A percentile compares a stretch with the other conserved stretches of the same genome.
phyloP scores from a whole-genome alignment of 2,888 invertebrate species.

The Sycophila texana region DNA sequence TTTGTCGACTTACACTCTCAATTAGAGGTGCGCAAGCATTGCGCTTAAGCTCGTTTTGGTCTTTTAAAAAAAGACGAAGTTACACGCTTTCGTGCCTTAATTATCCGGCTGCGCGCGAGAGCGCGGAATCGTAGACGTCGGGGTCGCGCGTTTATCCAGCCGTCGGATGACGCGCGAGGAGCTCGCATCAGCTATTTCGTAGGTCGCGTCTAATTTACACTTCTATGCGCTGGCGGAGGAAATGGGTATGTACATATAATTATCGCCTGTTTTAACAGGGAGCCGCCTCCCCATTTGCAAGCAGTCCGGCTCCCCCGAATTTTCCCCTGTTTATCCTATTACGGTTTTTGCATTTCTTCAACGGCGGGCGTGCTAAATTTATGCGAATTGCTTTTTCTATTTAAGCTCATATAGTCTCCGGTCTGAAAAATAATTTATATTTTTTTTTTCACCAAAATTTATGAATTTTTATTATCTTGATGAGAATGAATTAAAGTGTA shows the following conservation, averaged over 20 bases:
- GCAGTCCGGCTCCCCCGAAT: background rate
- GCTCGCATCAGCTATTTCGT: conserved; percentile 18
- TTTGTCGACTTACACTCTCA: no score
- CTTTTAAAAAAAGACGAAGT: background rate
- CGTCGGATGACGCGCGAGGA: background rate
- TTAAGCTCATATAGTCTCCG: background rate
- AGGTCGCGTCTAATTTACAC: conserved; percentile 26
- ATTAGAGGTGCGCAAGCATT: no score
- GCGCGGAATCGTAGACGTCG: background rate
- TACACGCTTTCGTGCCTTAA: background rate
- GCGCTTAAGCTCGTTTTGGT: no score
- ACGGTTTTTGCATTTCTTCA: no score
- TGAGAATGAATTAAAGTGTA: no score
- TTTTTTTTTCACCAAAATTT: no score
- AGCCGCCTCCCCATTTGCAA: conserved; percentile 17
- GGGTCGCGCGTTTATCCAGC: background rate
- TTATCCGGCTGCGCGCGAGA: background rate
- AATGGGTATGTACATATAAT: conserved; percentile 46
- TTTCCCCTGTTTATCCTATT: no score
- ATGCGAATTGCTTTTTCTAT: conserved; percentile 13
- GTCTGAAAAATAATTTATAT: no score
- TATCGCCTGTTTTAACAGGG: conserved; percentile 50
- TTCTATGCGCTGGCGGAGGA: background rate
- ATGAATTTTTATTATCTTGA: no score
- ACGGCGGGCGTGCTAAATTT: no score